Conservation (phyloP, 2,888 invertebrate genomes). For the Hyposoter dolosus region DNA sequence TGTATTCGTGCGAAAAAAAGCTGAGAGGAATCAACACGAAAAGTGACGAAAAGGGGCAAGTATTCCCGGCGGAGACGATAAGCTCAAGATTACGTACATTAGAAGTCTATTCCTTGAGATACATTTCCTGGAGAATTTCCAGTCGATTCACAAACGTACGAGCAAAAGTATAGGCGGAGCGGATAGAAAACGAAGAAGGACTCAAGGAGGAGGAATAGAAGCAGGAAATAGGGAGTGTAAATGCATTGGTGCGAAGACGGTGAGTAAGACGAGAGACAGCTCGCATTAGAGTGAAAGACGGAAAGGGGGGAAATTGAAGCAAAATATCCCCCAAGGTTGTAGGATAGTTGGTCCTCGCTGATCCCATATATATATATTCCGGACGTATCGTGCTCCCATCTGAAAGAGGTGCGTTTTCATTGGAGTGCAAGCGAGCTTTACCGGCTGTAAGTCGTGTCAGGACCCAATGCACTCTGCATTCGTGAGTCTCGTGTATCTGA, state of each 20-base stretch:
- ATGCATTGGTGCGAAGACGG: conserved; percentile 9
- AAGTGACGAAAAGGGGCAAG: background rate
- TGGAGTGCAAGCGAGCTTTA: conserved; percentile 40
- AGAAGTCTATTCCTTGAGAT: conserved; percentile 34
- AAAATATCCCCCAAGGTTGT: conserved; percentile 1
- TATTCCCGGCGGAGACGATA: conserved; percentile 23
- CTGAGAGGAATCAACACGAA: background rate
- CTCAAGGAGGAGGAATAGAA: conserved; percentile 66
- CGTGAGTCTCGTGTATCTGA: background rate
- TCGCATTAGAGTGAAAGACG: background rate
- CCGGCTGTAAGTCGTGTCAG: conserved; percentile 49
- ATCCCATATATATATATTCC: conserved; percentile 24
- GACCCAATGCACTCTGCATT: conserved; percentile 40
- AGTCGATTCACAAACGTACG: conserved; percentile 56
- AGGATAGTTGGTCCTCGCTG: conserved; percentile 13
- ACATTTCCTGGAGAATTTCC: conserved; percentile 43
- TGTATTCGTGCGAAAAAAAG: conserved; percentile 17
- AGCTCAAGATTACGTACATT: conserved; percentile 1
- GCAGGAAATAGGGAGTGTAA: conserved; percentile 9
- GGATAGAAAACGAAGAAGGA: conserved; percentile 53
- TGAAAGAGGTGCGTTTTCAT: conserved; percentile 38
- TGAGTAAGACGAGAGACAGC: conserved; percentile 9
- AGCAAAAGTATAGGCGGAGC: conserved; percentile 35
- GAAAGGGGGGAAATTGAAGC: conserved; percentile 24
- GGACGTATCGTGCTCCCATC: conserved; percentile 48